Evolutionary conservation across 2,888 invertebrate species (phyloP), one percentile per base, ranked within the genome.

Genomic region (Thera obeliscata): DNA sequence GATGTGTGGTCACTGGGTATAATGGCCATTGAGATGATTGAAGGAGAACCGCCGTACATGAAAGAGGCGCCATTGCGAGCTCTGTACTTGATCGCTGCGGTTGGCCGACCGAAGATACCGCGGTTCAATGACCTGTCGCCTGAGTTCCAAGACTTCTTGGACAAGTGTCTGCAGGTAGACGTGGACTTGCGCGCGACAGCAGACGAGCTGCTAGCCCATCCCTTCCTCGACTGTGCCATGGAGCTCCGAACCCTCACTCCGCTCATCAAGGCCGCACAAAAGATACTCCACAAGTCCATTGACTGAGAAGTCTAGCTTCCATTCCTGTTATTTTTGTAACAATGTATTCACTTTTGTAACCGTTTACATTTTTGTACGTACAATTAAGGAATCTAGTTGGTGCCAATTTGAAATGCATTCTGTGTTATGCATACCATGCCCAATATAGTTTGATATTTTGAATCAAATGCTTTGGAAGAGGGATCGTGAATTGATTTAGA

Each of bases 1-100:
- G 98, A 98, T 83, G 97, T 98, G 50, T 98, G 98, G 98, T 98
- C 98, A 0, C 94, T 99, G 66, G 98, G 98, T n/a, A 99, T 99
- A 71, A 99, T 99, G 99, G 98, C 98, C 0, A 98, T 99, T 66
- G 98, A 98, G 90, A 94, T 94, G 94, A 97, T 99, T 61, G 98
- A 99, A 86, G 99, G 99, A 0, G 98, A 98, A 84, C 99, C 99
- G 0, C 99, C 99, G 0, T 99, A 99, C 86, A 95, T 99, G 87
- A 97, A 98, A 81, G 99, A 99, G 88, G 97, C 98, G 0, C 99
- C 99, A 0, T 87, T 99, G 36, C 94, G 97, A 76, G 98, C 99
- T 11, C 94, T 99, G 58, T 99, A 98, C 94, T 94, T 99, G 76
- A 99, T 99, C 71, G 99, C 99, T 0, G 98, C 98, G 0, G 98